These are phyloP conservation scores for Pyrochroa serraticornis DNA, from an alignment of 2,888 invertebrate genomes.

Conservation along the genomic window DNA sequence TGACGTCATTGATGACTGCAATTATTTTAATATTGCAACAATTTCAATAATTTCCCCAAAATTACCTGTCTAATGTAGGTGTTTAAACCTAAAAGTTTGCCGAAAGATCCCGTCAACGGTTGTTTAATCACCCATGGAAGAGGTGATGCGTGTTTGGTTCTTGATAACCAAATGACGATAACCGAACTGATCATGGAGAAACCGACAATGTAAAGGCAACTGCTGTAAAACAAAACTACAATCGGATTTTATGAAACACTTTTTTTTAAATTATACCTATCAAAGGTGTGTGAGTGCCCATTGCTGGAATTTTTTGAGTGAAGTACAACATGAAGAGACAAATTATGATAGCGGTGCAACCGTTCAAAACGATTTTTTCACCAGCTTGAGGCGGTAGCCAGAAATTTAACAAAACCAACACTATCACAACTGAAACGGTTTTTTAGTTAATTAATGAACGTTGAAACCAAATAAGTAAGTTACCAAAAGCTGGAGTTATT, in stretches of 20 bases:
- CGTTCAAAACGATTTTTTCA: constrained; percentile 68
- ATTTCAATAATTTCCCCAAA: constrained; percentile 5
- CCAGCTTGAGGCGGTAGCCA: constrained; percentile 71
- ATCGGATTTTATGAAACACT: constrained; percentile 2
- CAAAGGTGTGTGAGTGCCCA: constrained; percentile 63
- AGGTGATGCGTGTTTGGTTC: constrained; percentile 57
- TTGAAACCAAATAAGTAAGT: constrained; percentile 18
- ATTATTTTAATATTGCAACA: neutral
- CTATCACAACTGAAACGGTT: constrained; percentile 60
- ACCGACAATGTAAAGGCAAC: constrained; percentile 61
- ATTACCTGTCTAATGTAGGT: constrained; percentile 57
- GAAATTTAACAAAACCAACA: constrained; percentile 66
- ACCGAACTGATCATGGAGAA: constrained; percentile 63
- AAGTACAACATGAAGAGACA: constrained; percentile 70
- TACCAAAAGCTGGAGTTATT: constrained; percentile 67
- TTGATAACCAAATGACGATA: constrained; percentile 61
- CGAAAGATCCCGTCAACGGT: constrained; percentile 56
- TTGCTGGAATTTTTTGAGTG: constrained; percentile 63
- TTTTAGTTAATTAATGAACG: neutral
- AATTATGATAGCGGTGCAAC: constrained; percentile 65
- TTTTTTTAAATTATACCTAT: constrained; percentile 56
- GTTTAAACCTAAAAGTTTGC: constrained; percentile 56
- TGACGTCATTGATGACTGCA: constrained; percentile 40
- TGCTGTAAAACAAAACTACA: constrained; percentile 65
- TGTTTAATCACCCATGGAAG: constrained; percentile 62